Conservation (phyloP, 2,888 invertebrate genomes). For the Anthophora plumipes region DNA sequence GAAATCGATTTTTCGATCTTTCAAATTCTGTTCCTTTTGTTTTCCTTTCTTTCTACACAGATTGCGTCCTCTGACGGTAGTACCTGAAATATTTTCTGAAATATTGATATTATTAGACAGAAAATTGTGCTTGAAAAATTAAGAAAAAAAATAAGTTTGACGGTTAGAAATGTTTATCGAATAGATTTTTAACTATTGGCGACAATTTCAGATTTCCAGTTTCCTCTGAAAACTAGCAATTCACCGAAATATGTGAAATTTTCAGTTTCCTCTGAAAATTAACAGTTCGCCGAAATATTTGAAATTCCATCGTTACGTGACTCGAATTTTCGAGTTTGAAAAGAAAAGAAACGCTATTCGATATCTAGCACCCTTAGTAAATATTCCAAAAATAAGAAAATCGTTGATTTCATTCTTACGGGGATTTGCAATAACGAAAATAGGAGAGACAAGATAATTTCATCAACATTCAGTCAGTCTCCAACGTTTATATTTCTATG, state of each 20-base stretch:
- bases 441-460: neutral
- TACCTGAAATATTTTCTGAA: neutral
- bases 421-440: neutral
- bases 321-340: neutral
- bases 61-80: slow-evolving; percentile 1
- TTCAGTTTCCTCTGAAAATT: neutral
- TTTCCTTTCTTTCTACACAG: slow-evolving; percentile 2
- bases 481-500: neutral
- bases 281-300: neutral
- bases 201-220: no score
- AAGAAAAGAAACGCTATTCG: neutral
- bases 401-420: slow-evolving; percentile 8
- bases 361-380: slow-evolving; percentile 41
- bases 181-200: no score
- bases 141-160: no score
- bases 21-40: neutral
- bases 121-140: no score
- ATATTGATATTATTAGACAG: neutral
- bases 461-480: neutral
- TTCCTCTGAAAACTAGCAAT: neutral
- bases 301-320: neutral
- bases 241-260: neutral
- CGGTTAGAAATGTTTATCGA: neutral
- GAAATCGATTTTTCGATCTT: neutral
- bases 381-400: slow-evolving; percentile 3